Evolutionary conservation across 2,113 vertebrate species (phyloP), one percentile per base, ranked within the genome.

Genomic region (Phycodurus eques): DNA sequence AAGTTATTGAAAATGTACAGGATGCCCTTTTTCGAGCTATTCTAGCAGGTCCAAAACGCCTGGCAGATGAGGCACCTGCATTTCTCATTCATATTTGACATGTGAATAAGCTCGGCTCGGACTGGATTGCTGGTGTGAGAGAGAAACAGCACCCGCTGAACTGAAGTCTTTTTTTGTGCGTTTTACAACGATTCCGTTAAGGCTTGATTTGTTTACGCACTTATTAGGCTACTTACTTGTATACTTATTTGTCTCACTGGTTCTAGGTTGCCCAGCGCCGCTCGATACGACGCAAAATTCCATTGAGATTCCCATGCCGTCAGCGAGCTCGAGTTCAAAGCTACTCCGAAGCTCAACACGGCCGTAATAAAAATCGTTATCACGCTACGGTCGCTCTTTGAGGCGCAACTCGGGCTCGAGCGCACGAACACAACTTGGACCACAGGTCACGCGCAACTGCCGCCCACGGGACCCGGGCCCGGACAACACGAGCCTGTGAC

Each of bases 401-500:
- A 61, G 61, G 67, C 60, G 60, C 67, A 76, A 71, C 51, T 68
- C 22, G n/a, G 60, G 70, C 46, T 66, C 60, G 77, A 77, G 20
- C 65, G 71, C 62, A 74, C 35, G 61, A 72, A 82, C 70, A 75
- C 81, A 78, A 74, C 67, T 80, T 73, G 63, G 22, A 73, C 47
- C 71, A 39, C 2, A 57, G 63, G 57, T 88, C 73, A 64, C 60
- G 46, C 63, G 67, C 83, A 85, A 72, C 72, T 82, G 77, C 17
- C 14, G 64, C 53, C 74, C 85, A 74, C 35, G 6, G 35, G 35
- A 39, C 35, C 35, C 35, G 35, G 35, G 35, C 42, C 73, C 71
- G 47, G 2, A 65, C 70, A 73, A 80, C 76, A 78, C 31, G 13
- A 64, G 83, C 80, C 66, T 75, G 87, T 83, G 83, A 89, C 79